Base-by-base conservation (phyloP, 2,113 vertebrate species). In the Caranx ignobilis region DNA sequence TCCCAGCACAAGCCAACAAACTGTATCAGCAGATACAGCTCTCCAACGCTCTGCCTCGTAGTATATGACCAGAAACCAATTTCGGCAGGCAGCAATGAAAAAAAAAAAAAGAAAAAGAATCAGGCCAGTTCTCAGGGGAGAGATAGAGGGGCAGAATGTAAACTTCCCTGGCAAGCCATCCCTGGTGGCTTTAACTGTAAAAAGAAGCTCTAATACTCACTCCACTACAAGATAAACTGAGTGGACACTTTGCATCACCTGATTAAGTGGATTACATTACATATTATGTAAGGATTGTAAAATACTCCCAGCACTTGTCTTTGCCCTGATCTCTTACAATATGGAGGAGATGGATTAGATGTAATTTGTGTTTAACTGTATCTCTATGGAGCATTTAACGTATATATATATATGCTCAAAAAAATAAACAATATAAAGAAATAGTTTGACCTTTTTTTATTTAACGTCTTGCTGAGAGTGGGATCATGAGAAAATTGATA, bases 41-140 rank as follows among this genome's bases (percentile, higher is more conserved):
- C 82, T 89, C 74, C 70, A 62, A 79, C 50, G n/a, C 77, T 85
- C 83, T 18, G 83, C 84, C 81, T 83, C 48, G 55, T 80, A 82
- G 84, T 84, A 87, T 88, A 91, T 67, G 62, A 91, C 75, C 82
- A 93, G 88, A 93, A 93, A 94, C 87, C 93, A 93, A 93, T 93
- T 93, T 93, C 79, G 2, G 78, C 85, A 91, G 92, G 89, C 83
- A 69, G 90, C 83, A 86, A 84, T 90, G 90, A 80, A 88, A 87
- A 71, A 84, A 88, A 83, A 71, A 72, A 62, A 39, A 59, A 61
- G 74, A 79, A 78, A 70, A 80, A 76, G 79, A 93, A 94, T 91
- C 84, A 90, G 92, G 93, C 86, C 93, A 91, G 93, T 89, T 86
- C 91, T 91, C 92, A 59, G 77, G 91, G 89, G 92, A 88, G 77